Base-by-base conservation (phyloP, 2,888 invertebrate genomes). In the Celastrina argiolus region DNA sequence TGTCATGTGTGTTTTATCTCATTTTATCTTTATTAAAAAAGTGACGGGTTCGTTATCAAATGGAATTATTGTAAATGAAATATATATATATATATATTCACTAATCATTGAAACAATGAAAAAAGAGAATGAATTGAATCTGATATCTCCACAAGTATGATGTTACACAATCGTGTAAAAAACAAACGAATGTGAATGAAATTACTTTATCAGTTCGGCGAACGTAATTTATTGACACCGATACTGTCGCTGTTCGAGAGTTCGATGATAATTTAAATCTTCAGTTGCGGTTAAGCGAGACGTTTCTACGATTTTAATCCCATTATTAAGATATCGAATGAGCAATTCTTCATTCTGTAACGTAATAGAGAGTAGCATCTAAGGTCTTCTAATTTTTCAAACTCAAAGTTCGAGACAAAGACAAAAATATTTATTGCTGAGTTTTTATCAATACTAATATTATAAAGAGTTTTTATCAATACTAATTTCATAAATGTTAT, bases 181-280 rank as follows among this genome's bases (percentile, higher is more conserved):
- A 75, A 69, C 73, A 69, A 72, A 70, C 61, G 64, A 68, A 56
- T 66, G 68, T 67, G 69, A 73, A 78, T 76, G 78, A 80, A 81
- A 80, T 82, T 81, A 81, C 82, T 82, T 81, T 81, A 81, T 79
- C 81, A 74, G 75, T 72, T 66, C 68, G 73, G 75, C 78, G 78
- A 81, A 81, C 76, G 77, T 80, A 79, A 87, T 85, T 87, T 85
- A 86, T 85, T 82, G 81, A 75, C 76, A 69, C 71, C 75, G 83
- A 85, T 86, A 86, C 79, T 82, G 82, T 81, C 82, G 77, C 76
- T 78, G 76, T 77, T 76, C 77, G 75, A 79, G 78, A 80, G 78
- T 79, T 79, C 78, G 78, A 81, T 85, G 83, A 84, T 81, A 80
- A 80, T 81, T 81, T 79, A 77, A 82, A 83, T 84, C 80, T 82